Evolutionary conservation across 2,888 invertebrate species (phyloP).

Genomic region (Caradrina kadenii): DNA sequence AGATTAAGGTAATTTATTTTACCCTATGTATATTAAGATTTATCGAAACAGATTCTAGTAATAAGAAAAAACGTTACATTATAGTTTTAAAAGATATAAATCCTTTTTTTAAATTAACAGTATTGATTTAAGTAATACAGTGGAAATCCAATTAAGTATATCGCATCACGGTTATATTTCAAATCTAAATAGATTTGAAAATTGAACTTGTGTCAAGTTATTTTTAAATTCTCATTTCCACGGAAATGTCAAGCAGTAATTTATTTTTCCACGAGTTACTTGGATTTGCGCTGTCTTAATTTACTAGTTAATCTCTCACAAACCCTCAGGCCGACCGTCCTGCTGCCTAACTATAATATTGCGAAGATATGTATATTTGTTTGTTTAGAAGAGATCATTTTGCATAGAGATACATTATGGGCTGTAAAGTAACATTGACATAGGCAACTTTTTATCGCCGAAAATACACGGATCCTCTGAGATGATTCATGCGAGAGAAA

Average conservation of each 20-base stretch:
- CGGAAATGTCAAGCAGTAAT: slow-evolving; percentile 12
- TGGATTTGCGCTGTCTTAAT: slow-evolving; percentile 11
- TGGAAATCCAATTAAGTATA: slow-evolving; percentile 18
- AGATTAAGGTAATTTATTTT: too few relatives aligned
- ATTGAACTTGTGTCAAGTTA: background rate
- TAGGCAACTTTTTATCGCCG: background rate
- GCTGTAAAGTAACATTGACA: too few relatives aligned
- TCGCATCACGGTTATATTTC: background rate
- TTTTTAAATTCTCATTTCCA: slow-evolving; percentile 9
- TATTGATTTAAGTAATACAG: background rate
- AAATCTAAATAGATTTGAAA: background rate
- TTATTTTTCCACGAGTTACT: slow-evolving; percentile 10
- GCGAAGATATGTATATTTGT: background rate
- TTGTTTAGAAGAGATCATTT: too few relatives aligned
- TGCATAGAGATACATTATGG: too few relatives aligned
- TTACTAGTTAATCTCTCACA: slow-evolving; percentile 1
- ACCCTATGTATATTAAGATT: too few relatives aligned
- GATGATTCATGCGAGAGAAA: background rate
- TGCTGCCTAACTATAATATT: too few relatives aligned
- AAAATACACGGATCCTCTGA: background rate
- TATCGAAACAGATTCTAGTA: too few relatives aligned
- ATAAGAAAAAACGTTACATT: too few relatives aligned
- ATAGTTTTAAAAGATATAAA: too few relatives aligned
- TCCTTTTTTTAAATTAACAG: too few relatives aligned
- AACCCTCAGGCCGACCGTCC: background rate